phyloP scores from a whole-genome alignment of 2,797 vertebrate species.

The Acanthurus tractus region DNA sequence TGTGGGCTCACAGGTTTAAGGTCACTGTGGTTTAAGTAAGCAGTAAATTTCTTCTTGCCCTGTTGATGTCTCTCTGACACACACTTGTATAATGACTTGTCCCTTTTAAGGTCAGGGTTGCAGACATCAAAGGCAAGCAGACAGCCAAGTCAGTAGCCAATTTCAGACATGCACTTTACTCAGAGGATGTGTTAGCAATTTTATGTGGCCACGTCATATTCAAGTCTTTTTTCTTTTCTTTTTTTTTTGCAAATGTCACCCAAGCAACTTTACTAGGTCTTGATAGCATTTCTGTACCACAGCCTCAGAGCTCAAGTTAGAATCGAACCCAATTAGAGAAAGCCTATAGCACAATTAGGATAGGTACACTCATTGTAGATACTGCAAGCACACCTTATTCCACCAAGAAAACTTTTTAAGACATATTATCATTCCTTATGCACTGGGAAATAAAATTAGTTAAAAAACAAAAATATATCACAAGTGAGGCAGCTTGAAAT shows the following conservation, averaged over 20 bases:
- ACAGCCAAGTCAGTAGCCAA: slow-evolving; percentile 29
- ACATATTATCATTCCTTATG: background rate
- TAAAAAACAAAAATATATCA: background rate
- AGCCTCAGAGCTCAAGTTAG: background rate
- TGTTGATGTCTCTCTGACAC: slow-evolving; percentile 40
- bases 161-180: slow-evolving; percentile 36
- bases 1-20: slow-evolving; percentile 53
- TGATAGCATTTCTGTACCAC: background rate
- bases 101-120: slow-evolving; percentile 48
- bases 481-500: background rate
- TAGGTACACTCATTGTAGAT: background rate
- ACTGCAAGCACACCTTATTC: background rate
- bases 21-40: slow-evolving; percentile 52
- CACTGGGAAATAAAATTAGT: background rate
- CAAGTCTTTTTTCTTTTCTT: background rate
- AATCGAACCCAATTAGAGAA: background rate
- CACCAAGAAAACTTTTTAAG: background rate
- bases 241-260: slow-evolving; percentile 12
- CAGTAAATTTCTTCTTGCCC: slow-evolving; percentile 61
- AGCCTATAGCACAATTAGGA: background rate
- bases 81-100: slow-evolving; percentile 24
- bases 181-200: slow-evolving; percentile 13
- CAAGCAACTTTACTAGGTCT: background rate
- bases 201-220: slow-evolving; percentile 9
- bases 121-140: slow-evolving; percentile 62